A percentile compares a stretch with the other conserved stretches of the same genome.
Conservation (phyloP, 1,140 invertebrate species). For the Procambarus clarkii region DNA sequence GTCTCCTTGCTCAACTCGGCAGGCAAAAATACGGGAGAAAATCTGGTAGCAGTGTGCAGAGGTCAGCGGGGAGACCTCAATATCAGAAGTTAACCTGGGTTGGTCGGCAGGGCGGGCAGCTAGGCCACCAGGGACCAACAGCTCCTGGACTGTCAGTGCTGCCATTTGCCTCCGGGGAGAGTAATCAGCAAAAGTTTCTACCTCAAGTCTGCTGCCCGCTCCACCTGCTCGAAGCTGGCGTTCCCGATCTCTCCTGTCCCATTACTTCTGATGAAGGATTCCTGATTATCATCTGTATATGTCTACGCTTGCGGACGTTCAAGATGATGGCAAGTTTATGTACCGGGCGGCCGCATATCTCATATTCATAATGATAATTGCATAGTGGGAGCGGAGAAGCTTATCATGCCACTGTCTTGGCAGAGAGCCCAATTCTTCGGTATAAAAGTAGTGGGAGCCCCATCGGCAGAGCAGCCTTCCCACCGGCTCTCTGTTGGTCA, state of each 20-base stretch:
- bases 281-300: too few species aligned
- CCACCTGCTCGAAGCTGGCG: neutral
- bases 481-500: too few species aligned
- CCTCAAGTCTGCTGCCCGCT: neutral
- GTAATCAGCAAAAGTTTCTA: neutral
- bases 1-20: too few species aligned
- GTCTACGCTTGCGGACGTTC: neutral
- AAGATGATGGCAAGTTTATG: constrained; percentile 30
- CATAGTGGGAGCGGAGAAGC: neutral
- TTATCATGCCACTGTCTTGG: neutral
- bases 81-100: neutral
- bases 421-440: constrained; percentile 5
- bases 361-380: constrained; percentile 32
- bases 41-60: too few species aligned
- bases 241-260: neutral
- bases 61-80: neutral
- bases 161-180: neutral
- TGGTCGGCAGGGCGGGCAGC: neutral
- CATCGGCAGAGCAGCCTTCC: too few species aligned
- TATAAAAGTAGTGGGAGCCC: neutral
- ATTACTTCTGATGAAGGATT: neutral
- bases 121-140: neutral
- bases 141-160: neutral
- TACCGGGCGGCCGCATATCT: neutral
- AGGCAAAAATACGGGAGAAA: neutral